Conservation (phyloP, 2,888 invertebrate genomes). For the Chrysina gloriosa region DNA sequence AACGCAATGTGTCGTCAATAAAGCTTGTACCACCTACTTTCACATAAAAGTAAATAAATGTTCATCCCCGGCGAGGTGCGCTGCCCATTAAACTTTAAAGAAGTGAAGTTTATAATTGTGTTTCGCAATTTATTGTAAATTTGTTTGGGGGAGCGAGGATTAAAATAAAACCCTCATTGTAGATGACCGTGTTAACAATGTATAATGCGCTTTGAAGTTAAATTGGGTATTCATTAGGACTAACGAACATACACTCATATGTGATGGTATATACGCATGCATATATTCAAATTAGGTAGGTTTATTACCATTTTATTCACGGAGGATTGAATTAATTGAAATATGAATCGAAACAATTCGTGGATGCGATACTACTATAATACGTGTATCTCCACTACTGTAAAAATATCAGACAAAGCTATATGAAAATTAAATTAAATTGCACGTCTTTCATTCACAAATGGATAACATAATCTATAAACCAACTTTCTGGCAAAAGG, state of each 20-base stretch:
- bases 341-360: not conserved
- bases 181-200: slow-evolving; percentile 13
- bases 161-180: slow-evolving; percentile 17
- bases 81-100: slow-evolving; percentile 19
- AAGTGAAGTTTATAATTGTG: slow-evolving; percentile 21
- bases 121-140: slow-evolving; percentile 21
- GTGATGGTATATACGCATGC: too few relatives aligned
- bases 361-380: not conserved
- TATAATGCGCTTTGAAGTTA: slow-evolving; percentile 19
- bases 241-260: not conserved
- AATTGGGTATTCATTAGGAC: slow-evolving; percentile 21
- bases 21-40: not conserved
- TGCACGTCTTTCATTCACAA: too few relatives aligned
- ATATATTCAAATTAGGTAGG: too few relatives aligned
- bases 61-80: not conserved
- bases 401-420: not conserved
- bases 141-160: slow-evolving; percentile 16
- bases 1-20: not conserved
- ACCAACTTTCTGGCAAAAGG: too few relatives aligned
- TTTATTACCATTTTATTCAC: not conserved
- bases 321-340: not conserved
- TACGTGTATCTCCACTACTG: not conserved
- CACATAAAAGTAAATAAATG: not conserved
- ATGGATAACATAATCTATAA: too few relatives aligned
- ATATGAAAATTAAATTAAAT: too few relatives aligned